Evolutionary conservation across 2,888 invertebrate species (phyloP), one percentile per base, ranked within the genome.

Genomic region (Baccha elongata): DNA sequence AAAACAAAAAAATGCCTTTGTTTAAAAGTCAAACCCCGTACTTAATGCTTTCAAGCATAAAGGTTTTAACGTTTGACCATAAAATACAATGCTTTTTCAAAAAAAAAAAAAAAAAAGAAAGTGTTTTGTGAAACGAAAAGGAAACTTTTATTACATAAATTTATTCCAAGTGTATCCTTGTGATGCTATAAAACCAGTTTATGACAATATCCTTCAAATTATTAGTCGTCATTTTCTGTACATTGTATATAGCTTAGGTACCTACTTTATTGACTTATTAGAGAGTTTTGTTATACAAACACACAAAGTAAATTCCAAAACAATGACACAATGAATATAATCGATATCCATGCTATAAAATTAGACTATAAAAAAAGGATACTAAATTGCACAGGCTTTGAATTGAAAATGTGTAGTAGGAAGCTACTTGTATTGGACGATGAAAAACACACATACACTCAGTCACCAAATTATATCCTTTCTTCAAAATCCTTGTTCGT

Each of bases 251-350:
- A 37, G 11, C n/a, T n/a, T n/a, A 53, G 55, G 55, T 55, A 55
- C 55, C 37, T 55, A 55, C 55, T 55, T 55, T 55, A 55, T 37
- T 55, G 55, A 55, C 55, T 55, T 55, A 37, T 55, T 23, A 23
- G 3, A 23, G 23, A 23, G 3, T 55, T 11, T 37, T 37, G 4
- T 37, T n/a, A n/a, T n/a, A n/a, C n/a, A n/a, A 23, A 4, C n/a
- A 37, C 21, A 55, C 13, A 35, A 37, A 37, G 37, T 37, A 37
- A 55, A 55, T 55, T 55, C 55, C 37, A 55, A 55, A 55, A 55
- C 55, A 55, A 55, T 55, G 55, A 55, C 55, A 52, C 8, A 37
- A 29, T 23, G 5, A 37, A 55, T 37, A 55, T 55, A 55, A 55
- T 55, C 55, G 55, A 55, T 55, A 55, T 4, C 21, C 29, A 37